Evolutionary conservation across 2,888 invertebrate genomes (phyloP), one percentile per base, ranked within the genome.

Genomic region (Tryphoninae sp.): DNA sequence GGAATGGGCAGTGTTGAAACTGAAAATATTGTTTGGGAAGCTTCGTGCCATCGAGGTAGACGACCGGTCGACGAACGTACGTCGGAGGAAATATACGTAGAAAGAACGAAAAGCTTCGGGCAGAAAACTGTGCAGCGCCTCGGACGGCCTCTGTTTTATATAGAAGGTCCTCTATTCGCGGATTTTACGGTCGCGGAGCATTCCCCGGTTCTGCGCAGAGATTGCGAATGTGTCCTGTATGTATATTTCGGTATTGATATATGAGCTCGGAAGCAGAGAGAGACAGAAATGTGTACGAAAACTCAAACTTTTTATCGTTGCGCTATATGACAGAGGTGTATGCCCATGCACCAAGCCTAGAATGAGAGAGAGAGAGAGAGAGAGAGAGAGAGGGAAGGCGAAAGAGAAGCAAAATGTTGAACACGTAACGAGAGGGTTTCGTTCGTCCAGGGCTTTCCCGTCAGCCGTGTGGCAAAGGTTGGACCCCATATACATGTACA

Each of bases 91-190:
- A 68, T 51, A 68, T 58, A 68, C 62, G 61, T 23, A n/a, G 65
- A 62, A 67, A 55, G 45, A 77, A 13, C 49, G 26, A 75, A 67
- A 68, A 59, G 61, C 49, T 53, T 49, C 22, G 59, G 26, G 75
- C 71, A 78, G 71, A 65, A 68, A 78, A 67, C 65, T 62, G 74
- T 58, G 78, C 53, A 71, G 67, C 45, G 65, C 33, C 58, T 51
- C 61, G 67, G 42, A 75, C 59, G 59, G 65, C 42, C 33, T 23
- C 76, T 78, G 58, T 81, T 81, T 81, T 69, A 81, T 74, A 45
- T 69, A 81, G 69, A 68, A 53, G 55, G 62, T 53, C 11, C 61
- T 23, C 45, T 45, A 45, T 74, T 22, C 23, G 7, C 49, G 40
- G 65, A 58, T 58, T 81, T 73, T 74, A 81, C 78, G 64, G 64